A percentile compares a stretch with the other conserved stretches of the same genome.
These are phyloP conservation scores for Toxonevra muliebris DNA, from an alignment of 2,888 invertebrate genomes.

Conservation along the genomic window DNA sequence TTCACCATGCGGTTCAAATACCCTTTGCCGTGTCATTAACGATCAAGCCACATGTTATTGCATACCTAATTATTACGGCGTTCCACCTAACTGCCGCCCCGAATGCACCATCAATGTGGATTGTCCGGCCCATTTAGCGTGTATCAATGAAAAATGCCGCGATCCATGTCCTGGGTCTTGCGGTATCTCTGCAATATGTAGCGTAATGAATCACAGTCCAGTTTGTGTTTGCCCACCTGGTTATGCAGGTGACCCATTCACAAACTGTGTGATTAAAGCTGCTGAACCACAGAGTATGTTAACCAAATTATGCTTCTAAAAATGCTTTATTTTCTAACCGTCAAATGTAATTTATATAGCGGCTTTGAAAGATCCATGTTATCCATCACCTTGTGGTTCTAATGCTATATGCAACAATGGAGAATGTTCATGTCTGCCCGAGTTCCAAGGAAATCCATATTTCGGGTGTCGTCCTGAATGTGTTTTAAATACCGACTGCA, in stretches of 20 bases:
- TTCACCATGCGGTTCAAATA: slow-evolving; percentile 74
- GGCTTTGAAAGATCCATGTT: slow-evolving; percentile 67
- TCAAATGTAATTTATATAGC: slow-evolving; percentile 32
- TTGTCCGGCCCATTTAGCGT: slow-evolving; percentile 73
- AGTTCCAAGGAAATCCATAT: slow-evolving; percentile 72
- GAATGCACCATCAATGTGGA: slow-evolving; percentile 75
- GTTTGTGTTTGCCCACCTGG: slow-evolving; percentile 71
- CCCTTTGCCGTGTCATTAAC: slow-evolving; percentile 69
- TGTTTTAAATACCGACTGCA: slow-evolving; percentile 80
- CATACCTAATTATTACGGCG: slow-evolving; percentile 70
- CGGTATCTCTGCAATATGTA: slow-evolving; percentile 69
- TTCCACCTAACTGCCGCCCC: slow-evolving; percentile 75
- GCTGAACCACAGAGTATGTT: slow-evolving; percentile 49
- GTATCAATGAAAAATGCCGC: slow-evolving; percentile 72
- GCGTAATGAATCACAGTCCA: slow-evolving; percentile 72
- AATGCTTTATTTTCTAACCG: background rate
- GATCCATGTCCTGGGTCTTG: slow-evolving; percentile 78
- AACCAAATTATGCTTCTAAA: background rate
- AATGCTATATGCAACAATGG: slow-evolving; percentile 77
- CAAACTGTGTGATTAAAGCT: slow-evolving; percentile 66
- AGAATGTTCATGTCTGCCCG: slow-evolving; percentile 73
- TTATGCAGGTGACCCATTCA: slow-evolving; percentile 72
- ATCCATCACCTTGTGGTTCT: slow-evolving; percentile 80
- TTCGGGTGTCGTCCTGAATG: slow-evolving; percentile 84
- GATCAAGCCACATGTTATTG: slow-evolving; percentile 72